Base-by-base conservation (phyloP, 1,140 invertebrate species). In the Arion vulgaris region DNA sequence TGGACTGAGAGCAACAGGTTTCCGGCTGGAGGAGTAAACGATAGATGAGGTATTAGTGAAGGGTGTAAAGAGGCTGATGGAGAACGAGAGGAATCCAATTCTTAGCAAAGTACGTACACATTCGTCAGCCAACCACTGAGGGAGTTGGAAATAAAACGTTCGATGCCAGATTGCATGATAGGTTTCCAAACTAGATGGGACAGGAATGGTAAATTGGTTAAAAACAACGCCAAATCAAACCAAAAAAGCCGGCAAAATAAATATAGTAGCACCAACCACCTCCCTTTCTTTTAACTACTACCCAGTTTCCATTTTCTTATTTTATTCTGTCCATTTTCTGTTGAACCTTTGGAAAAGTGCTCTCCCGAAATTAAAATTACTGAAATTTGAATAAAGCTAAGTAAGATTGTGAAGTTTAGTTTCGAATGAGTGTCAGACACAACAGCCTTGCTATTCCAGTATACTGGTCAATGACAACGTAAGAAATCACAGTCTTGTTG, bases 101-200 rank as follows among this genome's bases (percentile, higher is more conserved):
- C 28, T 34, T 66, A 28, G n/a, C 32, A 17, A 17, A 72, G 71
- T 72, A 72, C 71, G 71, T 72, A 41, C 41, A 72, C 13, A 72
- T 72, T 41, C 71, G 71, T 72, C 71, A 72, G 9, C 32, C 28
- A 34, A 32, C 28, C 62, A 32, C 62, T 15, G n/a, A 66, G 62
- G 62, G 62, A 66, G 62, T 5, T 66, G 17, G 62, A 66, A 0
- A 34, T 5, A 66, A 17, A 17, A 66, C 62, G 17, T 23, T 66
- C 5, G 62, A 28, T 66, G 1, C 7, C n/a, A 66, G 62, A 66
- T 66, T 66, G 28, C 62, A 7, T 66, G 62, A 66, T 66, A n/a
- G 28, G n/a, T 66, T 32, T 66, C 2, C 2, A 32, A 32, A 66
- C 62, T 66, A 17, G 28, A 66, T 11, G 7, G 62, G 62, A 66